Evolutionary conservation across 2,113 vertebrate species (phyloP), one percentile per base, ranked within the genome.

Genomic region (Gopherus evgoodei): DNA sequence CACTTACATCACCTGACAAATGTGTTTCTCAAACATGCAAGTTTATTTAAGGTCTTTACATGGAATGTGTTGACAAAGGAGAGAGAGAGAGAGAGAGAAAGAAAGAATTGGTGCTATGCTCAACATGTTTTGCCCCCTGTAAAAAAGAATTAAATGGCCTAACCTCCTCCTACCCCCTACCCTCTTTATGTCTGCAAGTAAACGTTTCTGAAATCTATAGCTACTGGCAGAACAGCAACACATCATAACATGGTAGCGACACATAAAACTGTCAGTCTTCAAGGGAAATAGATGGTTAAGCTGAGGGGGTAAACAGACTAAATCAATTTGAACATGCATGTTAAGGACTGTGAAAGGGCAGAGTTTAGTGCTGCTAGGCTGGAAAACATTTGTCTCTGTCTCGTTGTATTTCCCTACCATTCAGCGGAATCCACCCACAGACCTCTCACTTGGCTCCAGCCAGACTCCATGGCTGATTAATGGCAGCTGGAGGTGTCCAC

Each of bases 401-500:
- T 99, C 96, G 94, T 98, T 97, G 98, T 96, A 95, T 98, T 99
- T 98, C 98, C 98, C 97, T 95, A 94, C 97, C 96, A 95, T 96
- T 92, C 98, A 97, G 97, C 96, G 94, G 96, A 97, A 97, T 98
- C 97, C 97, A 97, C 97, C 97, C 97, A 98, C 98, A 96, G 98
- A 98, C 98, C 98, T 98, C 98, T 98, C 95, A 56, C 93, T 98
- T 98, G 99, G 99, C 99, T 99, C 99, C 99, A 98, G 98, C 96
- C 98, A 96, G 98, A 93, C 98, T 99, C 99, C 98, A 98, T 10
- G 97, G 98, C 98, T 99, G 98, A 99, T 99, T 98, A 99, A 99
- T 98, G 98, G 98, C 99, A 99, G 98, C 98, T 98, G 98, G 98
- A 99, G 98, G 98, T 99, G 99, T 99, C 99, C 98, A 98, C 96